phyloP scores from a whole-genome alignment of 2,888 invertebrate species.

The Ormyrus rosae region DNA sequence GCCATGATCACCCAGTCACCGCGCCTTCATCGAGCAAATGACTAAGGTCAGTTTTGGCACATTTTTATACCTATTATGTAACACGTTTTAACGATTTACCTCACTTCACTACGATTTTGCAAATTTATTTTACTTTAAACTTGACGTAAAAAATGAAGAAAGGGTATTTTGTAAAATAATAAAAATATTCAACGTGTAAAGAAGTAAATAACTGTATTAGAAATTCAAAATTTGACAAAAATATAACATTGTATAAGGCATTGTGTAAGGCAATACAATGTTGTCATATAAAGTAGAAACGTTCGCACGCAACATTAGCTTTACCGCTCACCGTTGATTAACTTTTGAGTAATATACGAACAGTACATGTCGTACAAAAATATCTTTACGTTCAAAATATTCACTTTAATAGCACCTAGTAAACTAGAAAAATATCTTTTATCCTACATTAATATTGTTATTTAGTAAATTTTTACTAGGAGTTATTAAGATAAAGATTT shows the following conservation, averaged over 20 bases:
- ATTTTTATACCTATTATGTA: conserved; percentile 7
- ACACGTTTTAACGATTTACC: background rate
- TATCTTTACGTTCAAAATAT: conserved; percentile 3
- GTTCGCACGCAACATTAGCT: conserved; percentile 10
- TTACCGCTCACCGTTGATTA: background rate
- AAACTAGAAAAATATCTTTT: background rate
- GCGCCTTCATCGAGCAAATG: conserved; percentile 60
- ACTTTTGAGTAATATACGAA: too few species aligned
- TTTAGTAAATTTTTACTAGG: too few species aligned
- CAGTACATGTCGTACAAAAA: background rate
- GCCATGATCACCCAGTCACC: conserved; percentile 63
- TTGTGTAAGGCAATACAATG: background rate
- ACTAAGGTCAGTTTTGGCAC: conserved; percentile 68
- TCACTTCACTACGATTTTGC: too few species aligned
- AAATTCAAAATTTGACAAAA: conserved; percentile 14
- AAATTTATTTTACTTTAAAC: too few species aligned
- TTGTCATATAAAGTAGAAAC: conserved; percentile 25
- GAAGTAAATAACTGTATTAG: conserved; percentile 35
- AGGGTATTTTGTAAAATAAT: background rate
- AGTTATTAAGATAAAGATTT: background rate
- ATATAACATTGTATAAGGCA: conserved; percentile 16
- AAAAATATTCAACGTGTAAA: background rate
- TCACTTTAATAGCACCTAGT: background rate
- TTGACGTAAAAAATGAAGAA: background rate
- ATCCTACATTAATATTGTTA: background rate